Evolutionary conservation across 2,797 vertebrate species (phyloP).

Genomic region (Sebastes vulpes): DNA sequence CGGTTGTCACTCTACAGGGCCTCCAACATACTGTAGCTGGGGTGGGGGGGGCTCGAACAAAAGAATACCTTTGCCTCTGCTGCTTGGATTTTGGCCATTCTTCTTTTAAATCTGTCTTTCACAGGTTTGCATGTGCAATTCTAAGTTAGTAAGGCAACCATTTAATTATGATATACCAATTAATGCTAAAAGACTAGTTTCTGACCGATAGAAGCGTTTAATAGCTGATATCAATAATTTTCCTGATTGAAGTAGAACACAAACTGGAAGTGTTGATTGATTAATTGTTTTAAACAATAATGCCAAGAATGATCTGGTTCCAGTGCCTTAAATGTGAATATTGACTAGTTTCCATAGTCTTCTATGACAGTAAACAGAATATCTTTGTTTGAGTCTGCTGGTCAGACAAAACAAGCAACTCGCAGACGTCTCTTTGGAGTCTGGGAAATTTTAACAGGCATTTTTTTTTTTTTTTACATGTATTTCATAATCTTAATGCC

Average conservation of each 20-base stretch:
- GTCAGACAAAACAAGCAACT: background rate
- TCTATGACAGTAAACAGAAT: background rate
- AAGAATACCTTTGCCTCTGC: background rate
- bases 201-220: background rate
- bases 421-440: fast-evolving
- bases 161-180: background rate
- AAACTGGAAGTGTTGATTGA: background rate
- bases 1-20: background rate
- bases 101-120: too few species aligned
- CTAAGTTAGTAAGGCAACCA: too few species aligned
- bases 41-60: background rate
- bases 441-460: too few species aligned
- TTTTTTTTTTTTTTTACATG: background rate
- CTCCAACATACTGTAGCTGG: background rate
- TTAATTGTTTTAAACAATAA: background rate
- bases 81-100: background rate
- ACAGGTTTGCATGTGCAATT: background rate
- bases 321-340: background rate
- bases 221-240: background rate
- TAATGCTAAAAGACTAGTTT: background rate
- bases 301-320: background rate
- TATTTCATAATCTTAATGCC: background rate
- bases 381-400: background rate
- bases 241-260: background rate
- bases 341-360: background rate